These are phyloP conservation scores for Scrobipalpa costella DNA, from an alignment of 2,888 invertebrate species.

Conservation along the genomic window DNA sequence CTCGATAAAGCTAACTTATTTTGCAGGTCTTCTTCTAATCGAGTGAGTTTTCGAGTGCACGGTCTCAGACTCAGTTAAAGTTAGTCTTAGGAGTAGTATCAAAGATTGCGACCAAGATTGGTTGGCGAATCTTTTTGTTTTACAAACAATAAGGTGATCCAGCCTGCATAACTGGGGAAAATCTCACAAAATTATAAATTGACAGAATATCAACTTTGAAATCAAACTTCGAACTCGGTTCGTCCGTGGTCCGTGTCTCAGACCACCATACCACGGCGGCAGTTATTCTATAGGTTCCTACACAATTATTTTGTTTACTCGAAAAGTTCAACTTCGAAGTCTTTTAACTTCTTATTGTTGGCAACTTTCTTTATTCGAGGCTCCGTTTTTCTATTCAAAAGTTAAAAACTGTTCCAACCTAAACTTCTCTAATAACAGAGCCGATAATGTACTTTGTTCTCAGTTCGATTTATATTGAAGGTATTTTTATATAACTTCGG, in stretches of 20 bases:
- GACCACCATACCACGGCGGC: too few species aligned
- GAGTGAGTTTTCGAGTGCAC: too few species aligned
- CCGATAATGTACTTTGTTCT: slow-evolving; percentile 8
- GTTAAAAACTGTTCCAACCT: slow-evolving; percentile 5
- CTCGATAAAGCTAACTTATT: slow-evolving; percentile 5
- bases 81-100: too few species aligned
- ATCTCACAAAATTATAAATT: too few species aligned
- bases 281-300: not conserved
- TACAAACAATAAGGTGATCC: too few species aligned
- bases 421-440: slow-evolving; percentile 4
- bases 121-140: too few species aligned
- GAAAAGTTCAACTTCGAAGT: not conserved
- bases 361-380: slow-evolving; percentile 5
- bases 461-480: not conserved
- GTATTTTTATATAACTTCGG: not conserved
- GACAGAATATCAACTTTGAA: too few species aligned
- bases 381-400: slow-evolving; percentile 10
- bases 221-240: too few species aligned
- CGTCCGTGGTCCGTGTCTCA: too few species aligned
- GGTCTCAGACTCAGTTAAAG: too few species aligned
- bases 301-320: not conserved
- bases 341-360: slow-evolving; percentile 1
- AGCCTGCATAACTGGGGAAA: too few species aligned
- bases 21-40: not conserved
- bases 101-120: too few species aligned